Evolutionary conservation across 2,888 invertebrate genomes (phyloP).

Genomic region (Spisula subtruncata): DNA sequence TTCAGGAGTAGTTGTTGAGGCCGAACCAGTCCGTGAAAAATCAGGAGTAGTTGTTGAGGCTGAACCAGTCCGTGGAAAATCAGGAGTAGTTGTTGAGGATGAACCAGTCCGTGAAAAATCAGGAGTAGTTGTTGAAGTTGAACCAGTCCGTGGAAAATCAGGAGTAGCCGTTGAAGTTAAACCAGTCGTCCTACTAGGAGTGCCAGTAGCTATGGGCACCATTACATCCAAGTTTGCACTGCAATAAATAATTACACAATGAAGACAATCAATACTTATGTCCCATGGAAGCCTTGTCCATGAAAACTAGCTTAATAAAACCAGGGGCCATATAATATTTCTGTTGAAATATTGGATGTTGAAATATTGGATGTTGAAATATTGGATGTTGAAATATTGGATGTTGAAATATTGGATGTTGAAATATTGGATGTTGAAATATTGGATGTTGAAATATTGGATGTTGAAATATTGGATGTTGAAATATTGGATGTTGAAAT

Average conservation of each 20-base stretch:
- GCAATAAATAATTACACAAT: background rate
- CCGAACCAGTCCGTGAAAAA: background rate
- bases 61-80: background rate
- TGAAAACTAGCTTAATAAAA: too few species aligned
- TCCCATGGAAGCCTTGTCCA: too few species aligned
- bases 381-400: too few species aligned
- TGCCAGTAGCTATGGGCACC: background rate
- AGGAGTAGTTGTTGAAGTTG: background rate
- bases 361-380: too few species aligned
- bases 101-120: background rate
- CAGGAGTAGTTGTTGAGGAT: background rate
- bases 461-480: too few species aligned
- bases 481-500: too few species aligned
- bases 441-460: too few species aligned
- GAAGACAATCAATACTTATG: too few species aligned
- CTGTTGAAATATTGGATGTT: too few species aligned
- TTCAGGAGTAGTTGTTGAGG: background rate
- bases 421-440: too few species aligned
- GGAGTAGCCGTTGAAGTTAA: background rate
- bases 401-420: too few species aligned
- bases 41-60: background rate
- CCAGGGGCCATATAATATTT: too few species aligned
- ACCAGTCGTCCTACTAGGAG: background rate
- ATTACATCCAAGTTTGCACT: background rate
- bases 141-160: background rate